Evolutionary conservation across 2,113 vertebrate species (phyloP).

Genomic region (Megaceryle torquata): DNA sequence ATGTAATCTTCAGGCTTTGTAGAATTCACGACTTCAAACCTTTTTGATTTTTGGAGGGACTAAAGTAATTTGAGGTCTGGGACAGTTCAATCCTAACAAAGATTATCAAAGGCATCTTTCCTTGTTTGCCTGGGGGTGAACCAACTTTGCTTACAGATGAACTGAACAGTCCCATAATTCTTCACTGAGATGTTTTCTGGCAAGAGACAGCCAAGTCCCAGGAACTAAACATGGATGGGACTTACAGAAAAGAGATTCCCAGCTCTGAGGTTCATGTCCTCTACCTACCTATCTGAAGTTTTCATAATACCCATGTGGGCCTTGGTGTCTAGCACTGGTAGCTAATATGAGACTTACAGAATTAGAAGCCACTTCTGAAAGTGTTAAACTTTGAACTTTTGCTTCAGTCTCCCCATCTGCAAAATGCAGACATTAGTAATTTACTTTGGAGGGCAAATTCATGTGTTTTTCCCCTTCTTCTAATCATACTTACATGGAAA

Average conservation of each 20-base stretch:
- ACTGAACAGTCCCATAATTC: background rate
- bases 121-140: background rate
- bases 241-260: background rate
- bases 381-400: background rate
- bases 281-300: background rate
- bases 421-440: background rate
- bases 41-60: background rate
- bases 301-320: background rate
- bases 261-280: background rate
- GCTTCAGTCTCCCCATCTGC: background rate
- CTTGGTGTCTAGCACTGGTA: background rate
- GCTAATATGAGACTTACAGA: background rate
- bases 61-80: background rate
- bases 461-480: background rate
- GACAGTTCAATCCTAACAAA: background rate
- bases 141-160: background rate
- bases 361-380: background rate
- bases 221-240: background rate
- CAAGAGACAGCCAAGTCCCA: background rate
- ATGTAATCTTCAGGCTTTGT: background rate
- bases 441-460: background rate
- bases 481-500: background rate
- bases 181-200: rapidly evolving
- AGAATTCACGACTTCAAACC: background rate
- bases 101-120: background rate